Base-by-base conservation (phyloP, 2,797 vertebrate species). In the Danio albolineatus region DNA sequence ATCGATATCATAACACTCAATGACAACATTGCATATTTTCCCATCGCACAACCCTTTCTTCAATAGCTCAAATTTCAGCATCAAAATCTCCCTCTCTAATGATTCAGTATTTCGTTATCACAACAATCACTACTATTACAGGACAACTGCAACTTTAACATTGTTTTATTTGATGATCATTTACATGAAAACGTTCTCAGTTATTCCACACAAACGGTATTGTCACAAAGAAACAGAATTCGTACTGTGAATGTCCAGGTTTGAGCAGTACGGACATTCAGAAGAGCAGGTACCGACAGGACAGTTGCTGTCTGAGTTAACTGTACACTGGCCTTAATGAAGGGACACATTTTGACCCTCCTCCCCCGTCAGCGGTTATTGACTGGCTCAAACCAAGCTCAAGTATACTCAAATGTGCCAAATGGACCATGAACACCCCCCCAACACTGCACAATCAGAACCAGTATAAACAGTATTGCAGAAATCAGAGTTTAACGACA, bases 401-500 rank as follows among this genome's bases (percentile, higher is more conserved):
- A 71, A 79, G 43, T 44, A 28, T 28, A 36, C 71, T 76, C 67
- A 54, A 44, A 70, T 41, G 57, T 59, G 81, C 83, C 78, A 84
- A 86, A 85, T 75, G 77, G 79, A 56, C 65, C 57, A 19, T 48
- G 69, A 83, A 70, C 48, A 38, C 69, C 54, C 51, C 62, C 78
- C 82, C 44, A 28, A 28, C 28, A 56, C 72, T 70, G 69, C 48
- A 59, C 86, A 82, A 73, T 83, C 79, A 84, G 79, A 59, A 80
- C 72, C 75, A 78, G 76, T 85, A 82, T 82, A 85, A 85, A 85
- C 82, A 84, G 13, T 38, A 78, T 66, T 53, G 17, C 79, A 80
- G 28, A 76, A 72, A 83, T 74, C 53, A 67, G 59, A 61, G 69
- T 73, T 82, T 78, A 85, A 81, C 79, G 84, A 76, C 51, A 28